Base-by-base conservation (phyloP, 1,140 invertebrate genomes). In the Anadara kagoshimensis region DNA sequence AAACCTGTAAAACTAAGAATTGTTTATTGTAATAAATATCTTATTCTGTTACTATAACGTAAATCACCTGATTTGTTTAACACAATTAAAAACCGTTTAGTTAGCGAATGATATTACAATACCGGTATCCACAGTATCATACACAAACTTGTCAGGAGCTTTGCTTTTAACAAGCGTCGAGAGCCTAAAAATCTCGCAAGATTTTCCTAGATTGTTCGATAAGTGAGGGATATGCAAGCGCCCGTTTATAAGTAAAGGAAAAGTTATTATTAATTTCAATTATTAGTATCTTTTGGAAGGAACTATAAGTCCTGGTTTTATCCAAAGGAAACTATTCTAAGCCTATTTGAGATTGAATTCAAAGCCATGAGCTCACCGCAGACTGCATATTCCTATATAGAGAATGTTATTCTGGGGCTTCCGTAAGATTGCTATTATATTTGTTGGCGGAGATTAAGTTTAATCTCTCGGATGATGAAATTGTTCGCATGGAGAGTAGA, bases 391-490 rank as follows among this genome's bases (percentile, higher is more conserved):
- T 29, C 24, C 59, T 65, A 56, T 64, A 59, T 73, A 73, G 64
- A 65, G 22, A 58, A 56, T 44, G 45, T 67, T 66, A 66, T 73
- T 61, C 70, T n/a, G 45, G 29, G 58, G 70, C 54, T 66, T 61
- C 47, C 64, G 70, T 59, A 61, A 73, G 61, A 73, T 73, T 73
- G 58, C 63, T 57, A 73, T 66, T 73, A 67, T 67, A 67, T 67
- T 72, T 67, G 64, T 73, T 66, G 56, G 44, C 66, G 58, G 58
- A 73, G 70, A 73, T 73, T 59, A 64, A 36, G 66, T 61, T 67
- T 75, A 75, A 75, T 75, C 73, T 68, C 54, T 56, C 36, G 53
- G 59, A 75, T 75, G 73, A 75, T 75, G 73, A 70, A 66, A 69
- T 75, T 75, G 73, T 66, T 62, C 67, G 73, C 62, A 70, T 66